These are phyloP conservation scores for Glossophaga mutica DNA, from an alignment of 2,797 vertebrate genomes.

Conservation along the genomic window DNA sequence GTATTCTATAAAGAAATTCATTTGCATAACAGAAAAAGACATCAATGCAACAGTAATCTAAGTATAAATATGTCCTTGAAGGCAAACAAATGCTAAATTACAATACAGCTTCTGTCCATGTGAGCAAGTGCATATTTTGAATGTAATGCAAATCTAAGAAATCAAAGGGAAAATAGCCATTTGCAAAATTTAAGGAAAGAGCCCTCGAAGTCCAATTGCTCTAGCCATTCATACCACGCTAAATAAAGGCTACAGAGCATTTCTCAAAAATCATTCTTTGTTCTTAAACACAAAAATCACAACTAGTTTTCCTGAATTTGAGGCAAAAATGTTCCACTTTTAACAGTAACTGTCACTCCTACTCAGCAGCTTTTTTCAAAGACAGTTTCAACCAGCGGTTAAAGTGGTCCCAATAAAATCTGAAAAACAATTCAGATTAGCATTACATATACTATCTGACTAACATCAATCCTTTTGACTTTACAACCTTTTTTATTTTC, in stretches of 20 bases:
- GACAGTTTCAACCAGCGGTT: constrained; percentile 28
- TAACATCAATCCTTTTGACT: background rate
- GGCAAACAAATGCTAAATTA: constrained; percentile 55
- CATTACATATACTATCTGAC: background rate
- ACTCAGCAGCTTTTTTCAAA: constrained; percentile 31
- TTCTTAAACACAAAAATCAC: constrained; percentile 35
- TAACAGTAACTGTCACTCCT: constrained; percentile 33
- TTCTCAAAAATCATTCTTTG: constrained; percentile 33
- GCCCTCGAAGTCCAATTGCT: background rate
- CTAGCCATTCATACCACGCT: background rate
- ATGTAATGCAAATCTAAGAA: constrained; percentile 68
- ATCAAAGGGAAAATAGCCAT: constrained; percentile 58
- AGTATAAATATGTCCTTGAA: background rate
- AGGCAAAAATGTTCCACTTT: background rate
- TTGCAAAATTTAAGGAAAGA: constrained; percentile 49
- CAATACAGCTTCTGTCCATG: background rate
- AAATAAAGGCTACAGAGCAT: constrained; percentile 1
- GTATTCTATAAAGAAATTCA: background rate
- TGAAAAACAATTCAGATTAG: constrained; percentile 25
- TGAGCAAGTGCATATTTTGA: constrained; percentile 54
- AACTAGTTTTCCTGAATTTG: constrained; percentile 5
- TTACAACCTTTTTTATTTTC: background rate
- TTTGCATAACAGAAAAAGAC: constrained; percentile 49
- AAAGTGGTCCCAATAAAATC: constrained; percentile 29
- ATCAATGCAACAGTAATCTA: constrained; percentile 1